A percentile compares a stretch with the other conserved stretches of the same genome.
Evolutionary conservation across 2,113 vertebrate species (phyloP).

Genomic region (Zeus faber): DNA sequence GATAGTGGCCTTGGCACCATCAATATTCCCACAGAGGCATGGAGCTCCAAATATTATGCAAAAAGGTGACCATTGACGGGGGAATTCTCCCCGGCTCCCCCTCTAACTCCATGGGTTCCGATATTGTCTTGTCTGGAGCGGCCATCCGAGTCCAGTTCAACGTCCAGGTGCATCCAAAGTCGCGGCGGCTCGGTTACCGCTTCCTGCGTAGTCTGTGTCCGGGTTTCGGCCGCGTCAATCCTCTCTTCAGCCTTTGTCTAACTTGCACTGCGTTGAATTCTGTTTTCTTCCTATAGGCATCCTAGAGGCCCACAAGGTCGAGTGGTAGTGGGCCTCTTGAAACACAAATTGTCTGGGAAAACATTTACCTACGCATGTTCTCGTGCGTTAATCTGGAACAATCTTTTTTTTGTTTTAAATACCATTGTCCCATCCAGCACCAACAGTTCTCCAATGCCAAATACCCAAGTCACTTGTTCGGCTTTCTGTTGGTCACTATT

Average conservation of each 20-base stretch:
- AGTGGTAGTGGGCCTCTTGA: too few species aligned
- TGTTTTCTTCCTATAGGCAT: too few species aligned
- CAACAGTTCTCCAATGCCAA: too few species aligned
- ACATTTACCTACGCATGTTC: too few species aligned
- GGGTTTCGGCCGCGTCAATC: constrained; percentile 3
- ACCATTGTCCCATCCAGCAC: too few species aligned
- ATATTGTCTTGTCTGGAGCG: constrained; percentile 10
- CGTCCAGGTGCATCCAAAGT: constrained; percentile 10
- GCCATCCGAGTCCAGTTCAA: constrained; percentile 14
- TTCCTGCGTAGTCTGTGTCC: constrained; percentile 3
- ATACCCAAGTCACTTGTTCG: too few species aligned
- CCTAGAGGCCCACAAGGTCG: too few species aligned
- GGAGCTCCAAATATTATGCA: constrained; percentile 1
- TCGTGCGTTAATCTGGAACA: too few species aligned
- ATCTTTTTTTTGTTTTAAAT: too few species aligned
- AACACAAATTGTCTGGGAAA: too few species aligned
- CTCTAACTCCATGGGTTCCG: constrained; percentile 8
- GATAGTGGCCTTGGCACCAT: not conserved
- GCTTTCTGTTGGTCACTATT: too few species aligned
- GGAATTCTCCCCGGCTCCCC: constrained; percentile 8
- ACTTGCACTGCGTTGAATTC: too few species aligned
- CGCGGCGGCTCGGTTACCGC: constrained; percentile 4
- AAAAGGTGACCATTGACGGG: not conserved
- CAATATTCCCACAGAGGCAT: not conserved
- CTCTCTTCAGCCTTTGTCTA: not conserved